These are phyloP conservation scores for Cettia cetti DNA, from an alignment of 2,113 vertebrate genomes.

Conservation along the genomic window DNA sequence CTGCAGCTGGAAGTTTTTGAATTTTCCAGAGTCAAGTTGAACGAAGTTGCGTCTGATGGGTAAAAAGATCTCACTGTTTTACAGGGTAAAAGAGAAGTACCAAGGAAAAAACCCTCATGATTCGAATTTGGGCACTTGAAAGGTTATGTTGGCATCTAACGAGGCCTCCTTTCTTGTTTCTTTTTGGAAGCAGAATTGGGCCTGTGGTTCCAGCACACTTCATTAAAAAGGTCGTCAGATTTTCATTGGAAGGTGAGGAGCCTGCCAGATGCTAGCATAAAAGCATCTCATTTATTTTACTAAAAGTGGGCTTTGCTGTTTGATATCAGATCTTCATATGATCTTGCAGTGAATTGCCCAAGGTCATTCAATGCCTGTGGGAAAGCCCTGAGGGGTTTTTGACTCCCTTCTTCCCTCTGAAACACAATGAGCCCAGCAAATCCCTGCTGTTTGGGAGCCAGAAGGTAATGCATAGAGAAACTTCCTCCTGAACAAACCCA, in stretches of 20 bases:
- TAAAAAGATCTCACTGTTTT: background rate
- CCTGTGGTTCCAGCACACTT: background rate
- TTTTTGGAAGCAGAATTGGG: background rate
- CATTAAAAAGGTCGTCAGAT: background rate
- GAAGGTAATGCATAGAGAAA: background rate
- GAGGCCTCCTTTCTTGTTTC: background rate
- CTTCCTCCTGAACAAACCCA: background rate
- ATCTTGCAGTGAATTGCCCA: background rate
- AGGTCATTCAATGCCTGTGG: background rate
- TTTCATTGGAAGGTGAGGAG: background rate
- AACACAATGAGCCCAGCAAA: background rate
- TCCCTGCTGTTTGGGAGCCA: background rate
- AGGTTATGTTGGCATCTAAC: background rate
- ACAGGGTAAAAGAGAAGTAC: background rate
- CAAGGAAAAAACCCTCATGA: background rate
- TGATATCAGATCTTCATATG: background rate
- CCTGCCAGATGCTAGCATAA: background rate
- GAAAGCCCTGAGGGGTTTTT: background rate
- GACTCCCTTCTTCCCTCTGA: background rate
- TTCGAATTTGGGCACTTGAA: background rate
- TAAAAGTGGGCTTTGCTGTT: background rate
- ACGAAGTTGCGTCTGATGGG: background rate
- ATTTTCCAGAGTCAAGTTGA: background rate
- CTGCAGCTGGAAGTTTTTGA: background rate
- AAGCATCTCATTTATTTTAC: background rate